Base-by-base conservation (phyloP, 1,140 invertebrate species). In the Hypothenemus hampei region DNA sequence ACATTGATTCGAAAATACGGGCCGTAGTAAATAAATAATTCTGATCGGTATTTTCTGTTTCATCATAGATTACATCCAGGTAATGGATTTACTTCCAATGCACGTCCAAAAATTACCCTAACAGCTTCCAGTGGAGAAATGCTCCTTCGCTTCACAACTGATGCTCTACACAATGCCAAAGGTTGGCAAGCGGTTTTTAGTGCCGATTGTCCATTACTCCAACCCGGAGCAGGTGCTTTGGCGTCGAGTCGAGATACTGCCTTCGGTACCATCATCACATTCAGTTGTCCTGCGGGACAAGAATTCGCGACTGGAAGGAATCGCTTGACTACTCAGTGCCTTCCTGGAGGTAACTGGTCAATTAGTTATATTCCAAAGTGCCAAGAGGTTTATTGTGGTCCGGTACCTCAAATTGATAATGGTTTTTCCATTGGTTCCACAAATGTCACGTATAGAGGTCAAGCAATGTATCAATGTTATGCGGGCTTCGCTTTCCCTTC, bases 361-460 rank as follows among this genome's bases (percentile, higher is more conserved):
- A 81, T 89, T 18, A 85, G 82, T 24, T 92, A 93, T 67, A 93
- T 97, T 67, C 93, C 94, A 3, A 86, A 87, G 69, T 98, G 94
- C 74, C 94, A 97, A 39, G 92, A 95, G 78, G 89, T 96, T 13
- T 98, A 97, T 69, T 98, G 94, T 73, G 93, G 93, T 45, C 92
- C 93, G 23, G 93, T 97, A 19, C 94, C 94, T 49, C 93, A 97
- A 78, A 97, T 97, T 51, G 91, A 95, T 64, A 98, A 97, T 70
- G 94, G 94, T 37, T 97, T 96, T 69, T 96, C 93, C 0, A 93
- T 95, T 67, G 89, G 87, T 39, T 93, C 93, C 1, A 88, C 90
- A 0, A 97, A 97, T 70, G 93, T 97, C 3, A 97, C 93, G 0
- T 97, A 92, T 64, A 81, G 83, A 56, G 94, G 93, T 10, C 77